Base-by-base conservation (phyloP, 1,140 invertebrate species). In the Neodiprion fabricii region DNA sequence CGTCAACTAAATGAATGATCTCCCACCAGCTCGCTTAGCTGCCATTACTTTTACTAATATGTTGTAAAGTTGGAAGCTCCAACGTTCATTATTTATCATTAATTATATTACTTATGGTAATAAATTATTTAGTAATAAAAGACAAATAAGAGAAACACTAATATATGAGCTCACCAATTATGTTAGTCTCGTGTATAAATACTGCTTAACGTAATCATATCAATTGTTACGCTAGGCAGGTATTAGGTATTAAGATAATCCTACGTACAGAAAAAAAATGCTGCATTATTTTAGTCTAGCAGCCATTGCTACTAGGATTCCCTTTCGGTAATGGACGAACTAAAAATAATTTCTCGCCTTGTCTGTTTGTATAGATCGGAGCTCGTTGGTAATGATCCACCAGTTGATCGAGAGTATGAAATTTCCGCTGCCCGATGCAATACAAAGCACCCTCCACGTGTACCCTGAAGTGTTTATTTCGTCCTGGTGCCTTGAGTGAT, bases 401-500 rank as follows among this genome's bases (percentile, higher is more conserved):
- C 76, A 99, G 91, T 86, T 98, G 97, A 86, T 99, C 97, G 82
- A 99, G 89, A 68, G 95, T 96, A 79, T 96, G 94, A 89, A 99
- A 99, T 89, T 96, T 97, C 82, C 98, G 94, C 89, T 99, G 97
- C 66, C 98, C 98, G 87, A 99, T 99, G 86, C 97, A 97, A 85
- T 97, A 99, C 72, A 97, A 91, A 48, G 92, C 93, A 78, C 96
- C 95, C 88, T 98, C 97, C 67, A 99, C 97, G 84, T 98, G 97
- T 77, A 99, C 97, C 84, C 98, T 94, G 90, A 99, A 99, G 89
- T 99, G 98, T 88, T 99, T 99, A 90, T 99, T 99, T 75, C 98
- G 94, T 49, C 96, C 96, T 70, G 96, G 95, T 67, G 98, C 98
- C 90, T 99, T 99, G 80, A 99, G 90, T 48, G 98, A 99, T 78